phyloP scores from a whole-genome alignment of 2,113 vertebrate genomes.

The Balaenoptera acutorostrata region DNA sequence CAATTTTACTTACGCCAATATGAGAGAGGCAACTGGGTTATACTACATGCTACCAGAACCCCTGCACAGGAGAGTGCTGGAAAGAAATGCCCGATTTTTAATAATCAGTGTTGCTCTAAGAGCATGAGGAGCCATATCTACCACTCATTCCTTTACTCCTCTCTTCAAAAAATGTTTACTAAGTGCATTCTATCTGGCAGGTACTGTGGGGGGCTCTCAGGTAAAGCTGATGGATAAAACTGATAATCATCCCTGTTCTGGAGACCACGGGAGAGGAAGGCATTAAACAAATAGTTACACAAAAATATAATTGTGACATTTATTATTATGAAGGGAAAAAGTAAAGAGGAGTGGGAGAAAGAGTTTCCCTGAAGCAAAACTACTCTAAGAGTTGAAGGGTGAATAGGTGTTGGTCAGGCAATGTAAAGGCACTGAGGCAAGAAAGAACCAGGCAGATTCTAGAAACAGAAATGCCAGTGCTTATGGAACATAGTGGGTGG shows the following conservation, averaged over 20 bases:
- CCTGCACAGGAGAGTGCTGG: not conserved
- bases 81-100: not conserved
- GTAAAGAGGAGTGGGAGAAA: not conserved
- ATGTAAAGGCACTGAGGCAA: not conserved
- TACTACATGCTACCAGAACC: not conserved
- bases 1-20: constrained; percentile 9
- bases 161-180: not conserved
- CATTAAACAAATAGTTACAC: constrained; percentile 6
- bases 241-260: not conserved
- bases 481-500: not conserved
- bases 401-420: not conserved
- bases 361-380: not conserved
- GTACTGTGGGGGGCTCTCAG: not conserved
- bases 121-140: not conserved
- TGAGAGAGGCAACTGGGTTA: not conserved
- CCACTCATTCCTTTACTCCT: not conserved
- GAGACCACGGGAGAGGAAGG: not conserved
- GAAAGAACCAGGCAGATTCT: not conserved
- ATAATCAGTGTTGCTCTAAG: not conserved
- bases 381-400: not conserved
- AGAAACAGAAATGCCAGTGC: constrained; percentile 30
- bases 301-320: not conserved
- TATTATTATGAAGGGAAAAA: not conserved
- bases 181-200: not conserved
- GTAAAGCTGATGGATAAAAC: constrained; percentile 9